phyloP scores from a whole-genome alignment of 2,113 vertebrate species.

The Cyprinus carpio region DNA sequence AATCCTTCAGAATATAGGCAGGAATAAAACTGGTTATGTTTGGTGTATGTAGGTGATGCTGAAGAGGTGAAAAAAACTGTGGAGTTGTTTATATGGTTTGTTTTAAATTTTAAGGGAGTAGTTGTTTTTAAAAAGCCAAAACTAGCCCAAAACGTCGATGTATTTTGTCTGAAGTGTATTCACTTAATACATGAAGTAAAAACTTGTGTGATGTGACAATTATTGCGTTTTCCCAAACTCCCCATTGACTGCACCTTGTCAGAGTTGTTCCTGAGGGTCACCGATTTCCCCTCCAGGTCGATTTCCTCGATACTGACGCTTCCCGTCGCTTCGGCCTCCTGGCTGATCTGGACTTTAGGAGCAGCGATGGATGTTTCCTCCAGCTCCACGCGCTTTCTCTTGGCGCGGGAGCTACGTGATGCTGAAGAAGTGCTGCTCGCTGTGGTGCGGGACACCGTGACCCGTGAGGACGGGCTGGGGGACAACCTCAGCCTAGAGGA shows the following conservation, averaged over 20 bases:
- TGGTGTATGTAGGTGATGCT: no score
- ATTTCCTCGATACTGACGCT: constrained; percentile 84
- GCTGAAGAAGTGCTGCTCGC: constrained; percentile 77
- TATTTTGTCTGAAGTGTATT: no score
- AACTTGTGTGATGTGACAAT: no score
- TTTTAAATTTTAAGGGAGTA: no score
- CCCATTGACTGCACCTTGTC: constrained; percentile 78
- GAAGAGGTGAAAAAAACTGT: no score
- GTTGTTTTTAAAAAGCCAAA: not conserved
- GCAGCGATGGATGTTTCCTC: constrained; percentile 64
- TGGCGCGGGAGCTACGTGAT: constrained; percentile 77
- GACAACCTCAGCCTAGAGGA: constrained; percentile 86
- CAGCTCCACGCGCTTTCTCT: constrained; percentile 82
- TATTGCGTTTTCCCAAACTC: no score
- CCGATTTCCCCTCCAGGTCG: constrained; percentile 88
- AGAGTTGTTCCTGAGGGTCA: constrained; percentile 86
- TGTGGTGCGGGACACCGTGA: constrained; percentile 84
- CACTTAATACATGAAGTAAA: not conserved
- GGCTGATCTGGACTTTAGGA: constrained; percentile 75
- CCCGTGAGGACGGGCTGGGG: constrained; percentile 80
- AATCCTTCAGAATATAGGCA: no score
- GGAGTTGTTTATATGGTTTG: no score
- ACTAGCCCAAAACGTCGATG: no score
- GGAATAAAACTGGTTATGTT: no score
- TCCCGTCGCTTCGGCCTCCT: constrained; percentile 83